phyloP scores from a whole-genome alignment of 2,888 invertebrate species.

The Rhyacophila evoluta region DNA sequence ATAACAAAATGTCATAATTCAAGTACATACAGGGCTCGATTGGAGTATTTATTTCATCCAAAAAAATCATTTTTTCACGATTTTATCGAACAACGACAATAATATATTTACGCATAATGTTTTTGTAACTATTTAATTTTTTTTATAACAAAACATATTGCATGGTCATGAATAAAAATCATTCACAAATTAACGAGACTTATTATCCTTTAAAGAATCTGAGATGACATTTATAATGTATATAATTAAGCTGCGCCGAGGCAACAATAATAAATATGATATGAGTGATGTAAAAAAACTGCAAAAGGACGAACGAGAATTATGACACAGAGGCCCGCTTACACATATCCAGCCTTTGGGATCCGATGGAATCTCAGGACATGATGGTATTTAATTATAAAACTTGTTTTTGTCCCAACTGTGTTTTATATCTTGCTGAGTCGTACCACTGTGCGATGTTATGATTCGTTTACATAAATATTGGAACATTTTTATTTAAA shows the following conservation, averaged over 20 bases:
- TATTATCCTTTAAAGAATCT: background rate
- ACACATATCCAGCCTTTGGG: constrained; percentile 32
- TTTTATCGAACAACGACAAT: too few relatives aligned
- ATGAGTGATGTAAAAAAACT: constrained; percentile 33
- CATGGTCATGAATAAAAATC: too few relatives aligned
- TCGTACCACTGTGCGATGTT: constrained; percentile 23
- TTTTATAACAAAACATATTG: too few relatives aligned
- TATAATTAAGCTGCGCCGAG: constrained; percentile 38
- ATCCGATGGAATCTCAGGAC: constrained; percentile 45
- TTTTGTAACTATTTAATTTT: too few relatives aligned
- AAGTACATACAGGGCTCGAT: too few relatives aligned
- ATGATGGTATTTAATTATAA: constrained; percentile 50
- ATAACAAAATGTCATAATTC: too few relatives aligned
- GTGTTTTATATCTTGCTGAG: constrained; percentile 28
- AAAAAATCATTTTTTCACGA: too few relatives aligned
- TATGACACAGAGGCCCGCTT: constrained; percentile 46
- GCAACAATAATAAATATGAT: constrained; percentile 39
- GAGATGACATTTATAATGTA: constrained; percentile 31
- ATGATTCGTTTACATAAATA: background rate
- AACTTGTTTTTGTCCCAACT: constrained; percentile 34
- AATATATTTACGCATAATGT: too few relatives aligned
- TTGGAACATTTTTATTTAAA: too few relatives aligned
- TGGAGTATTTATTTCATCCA: too few relatives aligned
- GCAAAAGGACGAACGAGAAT: constrained; percentile 43
- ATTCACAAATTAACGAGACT: background rate